Evolutionary conservation across 2,888 invertebrate genomes (phyloP), one percentile per base, ranked within the genome.

Genomic region (Opisthograptis luteolata): DNA sequence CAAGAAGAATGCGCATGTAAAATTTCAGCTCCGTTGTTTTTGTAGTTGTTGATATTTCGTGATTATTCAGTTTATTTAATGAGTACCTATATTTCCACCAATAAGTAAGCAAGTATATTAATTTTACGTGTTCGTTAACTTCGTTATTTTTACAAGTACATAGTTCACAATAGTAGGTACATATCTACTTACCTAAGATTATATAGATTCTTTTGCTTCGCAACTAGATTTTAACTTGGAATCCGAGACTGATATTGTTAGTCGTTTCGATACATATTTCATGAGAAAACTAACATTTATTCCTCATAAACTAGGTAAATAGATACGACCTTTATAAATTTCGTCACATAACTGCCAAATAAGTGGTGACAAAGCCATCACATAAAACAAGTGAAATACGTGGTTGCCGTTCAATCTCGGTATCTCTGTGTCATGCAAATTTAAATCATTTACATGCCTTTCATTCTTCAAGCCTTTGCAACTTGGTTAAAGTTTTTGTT

Each of bases 361-460:
- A 37, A 13, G 36, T 39, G 41, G 32, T 39, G 41, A 30, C 15
- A 34, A 19, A 48, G 46, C 31, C 46, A 35, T n/a, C n/a, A n/a
- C n/a, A n/a, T n/a, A n/a, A n/a, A n/a, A n/a, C n/a, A n/a, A n/a
- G 49, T 36, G 17, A 47, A 42, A 50, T 46, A 51, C 48, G 41
- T 45, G 48, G 31, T 39, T 44, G 44, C 50, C 50, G 43, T 48
- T 48, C 45, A 54, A 44, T 60, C 52, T 58, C 55, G 34, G 41
- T 34, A 32, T 70, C 78, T 70, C 78, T 72, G 72, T 74, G 79
- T 67, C 69, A 84, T 86, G 84, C 70, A 84, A 84, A 84, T 83
- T 59, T 57, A 62, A 71, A 68, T 72, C 19, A 84, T 86, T 85
- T 81, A 72, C 81, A 85, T 85, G 65, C 70, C 73, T 78, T 81